Evolutionary conservation across 2,113 vertebrate species (phyloP).

Genomic region (Cervus canadensis): DNA sequence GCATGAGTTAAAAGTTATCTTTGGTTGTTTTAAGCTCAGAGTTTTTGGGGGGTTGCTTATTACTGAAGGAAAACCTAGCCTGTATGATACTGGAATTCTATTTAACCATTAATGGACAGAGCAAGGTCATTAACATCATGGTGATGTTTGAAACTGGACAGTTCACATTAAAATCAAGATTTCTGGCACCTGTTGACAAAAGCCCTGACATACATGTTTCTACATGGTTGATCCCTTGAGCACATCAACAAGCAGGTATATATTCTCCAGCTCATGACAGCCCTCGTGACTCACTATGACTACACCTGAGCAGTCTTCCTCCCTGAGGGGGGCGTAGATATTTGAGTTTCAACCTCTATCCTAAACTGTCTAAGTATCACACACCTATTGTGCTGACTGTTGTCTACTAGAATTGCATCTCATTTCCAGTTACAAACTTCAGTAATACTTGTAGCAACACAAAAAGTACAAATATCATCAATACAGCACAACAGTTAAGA

Average conservation of each 20-base stretch:
- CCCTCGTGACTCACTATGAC: not conserved
- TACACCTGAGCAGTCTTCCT: not conserved
- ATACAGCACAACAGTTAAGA: not conserved
- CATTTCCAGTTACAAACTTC: not conserved
- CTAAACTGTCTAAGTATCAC: not conserved
- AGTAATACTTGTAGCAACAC: not conserved
- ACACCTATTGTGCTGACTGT: not conserved
- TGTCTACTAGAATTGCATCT: not conserved
- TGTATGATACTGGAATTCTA: not conserved
- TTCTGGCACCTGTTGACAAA: not conserved
- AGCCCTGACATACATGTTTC: not conserved
- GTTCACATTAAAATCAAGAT: not conserved
- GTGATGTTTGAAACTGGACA: not conserved
- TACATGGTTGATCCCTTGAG: not conserved
- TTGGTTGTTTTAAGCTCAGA: not conserved
- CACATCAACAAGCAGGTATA: not conserved
- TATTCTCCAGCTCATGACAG: not conserved
- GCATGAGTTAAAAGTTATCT: not conserved
- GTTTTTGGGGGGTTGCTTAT: not conserved
- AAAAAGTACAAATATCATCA: not conserved
- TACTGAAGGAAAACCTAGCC: not conserved
- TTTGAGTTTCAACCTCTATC: not conserved
- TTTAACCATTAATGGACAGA: not conserved
- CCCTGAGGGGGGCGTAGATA: not conserved
- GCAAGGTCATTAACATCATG: not conserved